phyloP scores from a whole-genome alignment of 2,888 invertebrate genomes.

The Conchocele bisecta region DNA sequence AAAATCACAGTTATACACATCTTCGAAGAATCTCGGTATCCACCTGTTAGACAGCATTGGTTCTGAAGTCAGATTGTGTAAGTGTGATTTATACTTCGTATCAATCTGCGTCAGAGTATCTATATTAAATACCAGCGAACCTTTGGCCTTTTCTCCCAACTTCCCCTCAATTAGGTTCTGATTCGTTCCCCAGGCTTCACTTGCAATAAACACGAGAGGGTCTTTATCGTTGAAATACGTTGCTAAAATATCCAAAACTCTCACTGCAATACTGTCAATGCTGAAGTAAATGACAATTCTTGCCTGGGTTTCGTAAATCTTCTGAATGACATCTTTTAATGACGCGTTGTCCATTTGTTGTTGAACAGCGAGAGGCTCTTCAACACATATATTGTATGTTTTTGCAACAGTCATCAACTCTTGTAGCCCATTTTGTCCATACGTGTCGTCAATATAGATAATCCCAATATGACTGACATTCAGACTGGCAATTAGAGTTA shows the following conservation, averaged over 20 bases:
- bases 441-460: conserved; percentile 67
- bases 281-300: conserved; percentile 69
- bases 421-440: conserved; percentile 66
- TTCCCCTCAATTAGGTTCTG: conserved; percentile 39
- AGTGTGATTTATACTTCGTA: conserved; percentile 38
- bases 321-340: conserved; percentile 19
- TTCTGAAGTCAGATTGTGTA: conserved; percentile 38
- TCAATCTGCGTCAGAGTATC: conserved; percentile 39
- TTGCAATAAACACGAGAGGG: conserved; percentile 67
- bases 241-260: conserved; percentile 57
- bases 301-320: conserved; percentile 30
- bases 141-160: conserved; percentile 56
- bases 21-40: conserved; percentile 69
- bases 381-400: conserved; percentile 68
- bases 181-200: conserved; percentile 73
- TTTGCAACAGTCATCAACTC: conserved; percentile 58
- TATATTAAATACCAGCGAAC: conserved; percentile 66
- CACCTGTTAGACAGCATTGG: conserved; percentile 56
- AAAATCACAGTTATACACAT: conserved; percentile 65
- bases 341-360: conserved; percentile 34
- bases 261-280: conserved; percentile 58
- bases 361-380: conserved; percentile 47
- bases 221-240: background rate
- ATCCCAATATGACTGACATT: conserved; percentile 65
- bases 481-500: conserved; percentile 58